Percentiles rank a stretch among this genome's conserved stretches.
Evolutionary conservation across 2,888 invertebrate species (phyloP).

Genomic region (Epirrhoe tristata): DNA sequence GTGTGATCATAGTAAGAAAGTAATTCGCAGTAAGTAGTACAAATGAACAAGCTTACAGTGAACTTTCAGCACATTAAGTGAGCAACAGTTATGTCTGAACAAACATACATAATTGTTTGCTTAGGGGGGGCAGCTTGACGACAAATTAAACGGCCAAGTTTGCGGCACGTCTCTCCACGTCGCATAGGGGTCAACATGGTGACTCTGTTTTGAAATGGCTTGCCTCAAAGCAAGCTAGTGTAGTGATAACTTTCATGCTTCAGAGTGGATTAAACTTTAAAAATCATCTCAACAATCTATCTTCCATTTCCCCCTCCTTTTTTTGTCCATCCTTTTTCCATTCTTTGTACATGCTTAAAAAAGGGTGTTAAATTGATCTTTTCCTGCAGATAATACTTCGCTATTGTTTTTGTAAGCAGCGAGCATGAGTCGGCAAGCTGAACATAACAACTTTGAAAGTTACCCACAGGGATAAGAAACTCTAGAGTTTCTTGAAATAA

Average conservation of each 20-base stretch:
- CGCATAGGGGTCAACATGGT: neutral
- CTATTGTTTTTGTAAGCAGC: too few species aligned
- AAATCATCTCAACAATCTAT: too few species aligned
- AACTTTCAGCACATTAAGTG: neutral
- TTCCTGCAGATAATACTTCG: too few species aligned
- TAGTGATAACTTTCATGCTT: neutral
- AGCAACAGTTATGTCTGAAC: neutral
- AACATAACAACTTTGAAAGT: too few species aligned
- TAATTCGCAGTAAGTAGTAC: neutral
- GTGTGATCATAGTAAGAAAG: neutral
- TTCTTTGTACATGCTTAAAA: too few species aligned
- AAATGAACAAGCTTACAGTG: neutral
- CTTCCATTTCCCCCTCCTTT: too few species aligned
- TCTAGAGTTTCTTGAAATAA: too few species aligned
- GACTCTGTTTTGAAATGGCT: neutral
- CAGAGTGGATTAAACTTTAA: too few species aligned
- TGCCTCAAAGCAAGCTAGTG: neutral
- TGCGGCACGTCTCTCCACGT: neutral
- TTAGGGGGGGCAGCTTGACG: conserved; percentile 29
- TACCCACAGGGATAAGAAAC: too few species aligned
- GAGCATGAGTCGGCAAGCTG: too few species aligned
- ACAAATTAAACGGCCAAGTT: conserved; percentile 41
- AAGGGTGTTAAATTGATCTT: too few species aligned
- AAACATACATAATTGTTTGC: conserved; percentile 3
- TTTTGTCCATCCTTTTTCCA: too few species aligned